Conservation (phyloP, 2,888 invertebrate species). For the Helleia helle region DNA sequence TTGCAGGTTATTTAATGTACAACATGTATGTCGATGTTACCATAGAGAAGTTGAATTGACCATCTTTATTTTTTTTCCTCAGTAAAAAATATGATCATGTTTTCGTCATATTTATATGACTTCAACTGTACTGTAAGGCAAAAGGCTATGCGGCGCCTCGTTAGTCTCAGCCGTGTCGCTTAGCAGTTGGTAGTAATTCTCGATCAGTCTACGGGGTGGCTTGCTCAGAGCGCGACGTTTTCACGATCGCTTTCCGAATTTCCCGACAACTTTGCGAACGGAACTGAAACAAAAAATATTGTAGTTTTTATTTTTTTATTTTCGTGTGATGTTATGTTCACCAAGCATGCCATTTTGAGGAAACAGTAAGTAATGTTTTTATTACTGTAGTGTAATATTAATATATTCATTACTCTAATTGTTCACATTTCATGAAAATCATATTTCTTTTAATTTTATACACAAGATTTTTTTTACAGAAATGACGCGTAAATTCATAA, state of each 20-base stretch:
- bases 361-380: background rate
- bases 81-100: no score
- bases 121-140: background rate
- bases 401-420: no score
- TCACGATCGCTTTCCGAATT: background rate
- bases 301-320: background rate
- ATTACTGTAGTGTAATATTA: no score
- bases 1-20: no score
- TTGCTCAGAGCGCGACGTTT: background rate
- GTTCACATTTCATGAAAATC: no score
- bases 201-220: constrained; percentile 5
- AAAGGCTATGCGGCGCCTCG: background rate
- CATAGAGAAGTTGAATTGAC: no score
- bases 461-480: no score
- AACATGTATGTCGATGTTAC: no score
- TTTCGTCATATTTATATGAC: background rate
- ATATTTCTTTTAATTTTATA: no score
- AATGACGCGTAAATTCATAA: no score
- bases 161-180: background rate
- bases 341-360: background rate
- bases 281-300: background rate
- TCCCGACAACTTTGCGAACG: constrained; percentile 1
- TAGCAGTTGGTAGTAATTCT: constrained; percentile 1
- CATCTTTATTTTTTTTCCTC: no score
- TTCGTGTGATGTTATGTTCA: background rate